These are phyloP conservation scores for Cataglyphis hispanica DNA, from an alignment of 1,140 invertebrate species.

Conservation along the genomic window DNA sequence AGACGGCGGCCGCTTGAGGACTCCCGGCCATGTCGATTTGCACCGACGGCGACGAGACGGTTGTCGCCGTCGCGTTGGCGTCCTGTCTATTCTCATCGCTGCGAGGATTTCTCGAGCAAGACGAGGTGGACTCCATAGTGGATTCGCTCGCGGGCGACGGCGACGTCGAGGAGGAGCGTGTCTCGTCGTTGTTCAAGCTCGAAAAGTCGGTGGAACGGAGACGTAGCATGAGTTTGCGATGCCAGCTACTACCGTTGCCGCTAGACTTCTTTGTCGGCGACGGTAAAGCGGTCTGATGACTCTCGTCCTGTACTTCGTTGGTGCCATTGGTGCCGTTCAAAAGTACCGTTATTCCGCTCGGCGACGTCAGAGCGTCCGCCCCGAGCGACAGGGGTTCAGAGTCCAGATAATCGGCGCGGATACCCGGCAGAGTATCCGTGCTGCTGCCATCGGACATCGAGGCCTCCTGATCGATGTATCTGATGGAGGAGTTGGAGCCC, in stretches of 20 bases:
- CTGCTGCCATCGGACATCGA: conserved; percentile 81
- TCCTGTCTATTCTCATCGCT: conserved; percentile 20
- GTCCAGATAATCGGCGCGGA: conserved; percentile 83
- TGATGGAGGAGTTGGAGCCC: conserved; percentile 82
- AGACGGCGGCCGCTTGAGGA: not conserved
- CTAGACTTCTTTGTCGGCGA: conserved; percentile 71
- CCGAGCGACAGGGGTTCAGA: conserved; percentile 81
- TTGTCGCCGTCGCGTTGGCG: not conserved
- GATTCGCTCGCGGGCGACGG: conserved; percentile 78
- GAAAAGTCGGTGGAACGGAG: conserved; percentile 79
- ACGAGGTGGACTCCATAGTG: conserved; percentile 65
- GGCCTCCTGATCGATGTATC: conserved; percentile 82
- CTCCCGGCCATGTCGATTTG: conserved; percentile 55
- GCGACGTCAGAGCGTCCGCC: conserved; percentile 74
- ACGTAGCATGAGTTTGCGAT: conserved; percentile 79
- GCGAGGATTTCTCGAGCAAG: conserved; percentile 27
- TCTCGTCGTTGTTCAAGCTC: conserved; percentile 74
- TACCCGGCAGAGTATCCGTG: conserved; percentile 83
- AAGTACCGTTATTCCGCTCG: conserved; percentile 44
- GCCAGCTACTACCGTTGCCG: conserved; percentile 71
- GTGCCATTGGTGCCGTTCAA: conserved; percentile 19
- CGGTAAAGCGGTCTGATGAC: not conserved
- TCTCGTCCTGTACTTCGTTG: conserved; percentile 37
- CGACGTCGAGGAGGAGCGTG: conserved; percentile 73
- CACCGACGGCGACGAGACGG: conserved; percentile 61